Evolutionary conservation across 2,797 vertebrate genomes (phyloP), one percentile per base, ranked within the genome.

Genomic region (Lagorchestes hirsutus): DNA sequence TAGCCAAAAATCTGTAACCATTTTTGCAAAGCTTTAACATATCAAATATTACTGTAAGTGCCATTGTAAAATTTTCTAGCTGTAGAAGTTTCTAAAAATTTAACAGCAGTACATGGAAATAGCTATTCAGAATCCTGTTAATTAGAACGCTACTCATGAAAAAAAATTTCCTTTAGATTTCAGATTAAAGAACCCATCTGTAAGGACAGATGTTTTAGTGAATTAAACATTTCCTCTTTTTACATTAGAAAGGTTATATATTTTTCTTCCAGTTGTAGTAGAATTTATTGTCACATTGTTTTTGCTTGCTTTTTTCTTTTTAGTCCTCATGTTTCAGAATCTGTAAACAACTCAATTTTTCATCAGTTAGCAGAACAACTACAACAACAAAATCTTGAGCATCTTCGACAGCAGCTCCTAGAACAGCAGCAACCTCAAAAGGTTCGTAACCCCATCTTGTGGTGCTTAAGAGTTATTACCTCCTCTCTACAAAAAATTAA

Each of bases 281-380:
- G n/a, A 46, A 67, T 27, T 87, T 40, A 40, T 40, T 87, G 74
- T 87, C 40, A 46, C 3, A 40, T 87, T 87, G 22, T 46, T 46
- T 24, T 87, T 95, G 34, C 52, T 91, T 54, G 56, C 13, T 90
- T 98, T 58, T 67, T 97, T 98, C 31, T 96, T 96, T 98, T 97
- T 98, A 99, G 99, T 98, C 99, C 99, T 93, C 99, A 99, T 98
- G 99, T 99, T 97, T 98, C 99, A 0, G 99, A 99, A 96, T 99
- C 99, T 97, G 99, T 99, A 98, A 99, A 99, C 99, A 99, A 99
- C 98, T 99, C 99, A 82, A 99, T 99, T 95, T 99, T 99, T 98
- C 99, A 99, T 98, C 99, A 99, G 96, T 98, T 99, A 97, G 99
- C 99, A 34, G 99, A 99, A 97, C 99, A 99, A 93, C 98, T 99